Percentiles rank a stretch among this genome's conserved stretches.
Evolutionary conservation across 2,888 invertebrate genomes (phyloP).

Genomic region (Sphaerophoria taeniata): DNA sequence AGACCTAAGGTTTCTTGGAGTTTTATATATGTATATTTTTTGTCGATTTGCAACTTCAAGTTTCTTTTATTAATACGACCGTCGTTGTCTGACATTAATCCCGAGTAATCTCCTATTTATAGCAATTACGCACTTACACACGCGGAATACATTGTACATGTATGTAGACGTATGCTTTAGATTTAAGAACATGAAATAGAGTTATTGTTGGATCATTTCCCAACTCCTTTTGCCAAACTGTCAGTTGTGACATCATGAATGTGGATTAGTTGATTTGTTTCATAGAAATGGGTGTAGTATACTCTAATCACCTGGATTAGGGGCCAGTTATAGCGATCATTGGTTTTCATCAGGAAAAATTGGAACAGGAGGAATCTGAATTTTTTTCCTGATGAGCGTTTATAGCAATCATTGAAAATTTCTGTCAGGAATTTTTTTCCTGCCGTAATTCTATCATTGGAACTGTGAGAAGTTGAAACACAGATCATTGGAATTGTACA

Average conservation of each 20-base stretch:
- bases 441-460: too few relatives aligned
- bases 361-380: too few relatives aligned
- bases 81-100: conserved; percentile 60
- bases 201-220: conserved; percentile 30
- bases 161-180: too few relatives aligned
- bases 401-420: too few relatives aligned
- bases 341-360: too few relatives aligned
- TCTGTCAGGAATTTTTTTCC: too few relatives aligned
- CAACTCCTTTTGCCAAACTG: conserved; percentile 45
- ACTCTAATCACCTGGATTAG: conserved; percentile 27
- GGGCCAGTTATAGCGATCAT: too few relatives aligned
- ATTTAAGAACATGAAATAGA: too few relatives aligned
- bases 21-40: conserved; percentile 15
- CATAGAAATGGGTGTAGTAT: conserved; percentile 14
- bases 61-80: background rate
- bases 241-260: conserved; percentile 64
- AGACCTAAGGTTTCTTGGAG: conserved; percentile 9
- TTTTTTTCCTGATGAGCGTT: too few relatives aligned
- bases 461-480: too few relatives aligned
- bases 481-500: too few relatives aligned
- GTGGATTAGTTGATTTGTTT: conserved; percentile 56
- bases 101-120: conserved; percentile 73
- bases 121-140: conserved; percentile 68
- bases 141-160: background rate
- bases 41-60: conserved; percentile 31